Conservation (phyloP, 2,797 vertebrate species). For the Sciurus carolinensis region DNA sequence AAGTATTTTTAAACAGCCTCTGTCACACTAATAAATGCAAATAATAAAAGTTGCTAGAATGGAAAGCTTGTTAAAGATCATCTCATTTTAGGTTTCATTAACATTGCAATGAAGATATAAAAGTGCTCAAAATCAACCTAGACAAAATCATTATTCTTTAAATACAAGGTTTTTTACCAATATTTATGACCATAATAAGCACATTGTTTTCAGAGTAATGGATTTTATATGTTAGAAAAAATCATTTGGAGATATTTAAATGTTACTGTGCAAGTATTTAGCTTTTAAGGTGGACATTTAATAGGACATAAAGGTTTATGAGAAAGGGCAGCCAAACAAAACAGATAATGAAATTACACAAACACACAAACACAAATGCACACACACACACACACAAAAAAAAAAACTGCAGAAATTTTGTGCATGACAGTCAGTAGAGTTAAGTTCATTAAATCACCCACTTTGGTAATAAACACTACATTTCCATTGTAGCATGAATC, state of each 20-base stretch:
- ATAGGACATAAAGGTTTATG: neutral
- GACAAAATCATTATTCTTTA: slow-evolving; percentile 2
- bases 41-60: slow-evolving; percentile 44
- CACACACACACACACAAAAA: neutral
- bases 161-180: slow-evolving; percentile 55
- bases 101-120: neutral
- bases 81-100: slow-evolving; percentile 68
- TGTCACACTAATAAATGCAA: neutral
- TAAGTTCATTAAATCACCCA: neutral
- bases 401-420: neutral
- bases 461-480: slow-evolving; percentile 50
- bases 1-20: neutral
- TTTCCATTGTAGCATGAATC: slow-evolving; percentile 42
- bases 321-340: slow-evolving; percentile 18
- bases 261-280: slow-evolving; percentile 26
- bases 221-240: slow-evolving; percentile 26
- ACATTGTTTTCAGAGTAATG: slow-evolving; percentile 44
- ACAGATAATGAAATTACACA: neutral
- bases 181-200: slow-evolving; percentile 60
- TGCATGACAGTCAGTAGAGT: neutral
- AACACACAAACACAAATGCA: no score
- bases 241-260: slow-evolving; percentile 37
- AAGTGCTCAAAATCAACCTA: neutral
- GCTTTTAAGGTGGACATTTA: neutral
- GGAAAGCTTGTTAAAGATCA: slow-evolving; percentile 57